Conservation (phyloP, 1,140 invertebrate species). For the Mycetomoellerius zeteki region DNA sequence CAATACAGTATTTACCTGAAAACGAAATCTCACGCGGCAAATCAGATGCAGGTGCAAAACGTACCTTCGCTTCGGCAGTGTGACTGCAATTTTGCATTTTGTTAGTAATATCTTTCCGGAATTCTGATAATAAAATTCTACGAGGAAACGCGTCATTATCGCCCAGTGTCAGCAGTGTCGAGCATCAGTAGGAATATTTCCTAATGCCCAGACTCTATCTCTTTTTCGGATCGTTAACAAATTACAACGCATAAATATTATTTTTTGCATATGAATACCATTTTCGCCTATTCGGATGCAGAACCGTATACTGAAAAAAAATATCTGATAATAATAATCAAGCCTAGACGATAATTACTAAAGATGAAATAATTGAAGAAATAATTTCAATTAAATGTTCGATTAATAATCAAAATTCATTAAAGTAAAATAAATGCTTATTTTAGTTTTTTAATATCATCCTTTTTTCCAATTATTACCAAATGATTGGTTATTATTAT, state of each 20-base stretch:
- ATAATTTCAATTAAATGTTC: no score
- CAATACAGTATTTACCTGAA: constrained; percentile 13
- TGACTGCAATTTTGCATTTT: constrained; percentile 50
- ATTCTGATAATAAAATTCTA: constrained; percentile 62
- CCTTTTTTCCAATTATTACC: no score
- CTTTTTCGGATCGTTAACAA: background rate
- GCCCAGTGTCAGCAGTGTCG: background rate
- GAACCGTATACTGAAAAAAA: background rate
- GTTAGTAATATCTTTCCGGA: constrained; percentile 23
- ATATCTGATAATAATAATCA: no score
- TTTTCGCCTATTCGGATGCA: background rate
- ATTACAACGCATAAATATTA: background rate
- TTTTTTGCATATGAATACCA: background rate
- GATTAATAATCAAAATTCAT: no score
- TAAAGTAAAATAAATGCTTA: no score
- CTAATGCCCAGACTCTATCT: background rate
- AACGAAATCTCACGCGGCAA: constrained; percentile 41
- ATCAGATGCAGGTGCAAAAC: constrained; percentile 1
- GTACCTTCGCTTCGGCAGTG: background rate
- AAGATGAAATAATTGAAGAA: no score
- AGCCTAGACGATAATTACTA: no score
- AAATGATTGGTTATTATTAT: no score
- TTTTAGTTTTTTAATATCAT: no score
- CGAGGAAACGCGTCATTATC: constrained; percentile 55
- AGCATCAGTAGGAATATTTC: background rate